Evolutionary conservation across 92 coral and sea anemone species (phyloP).

Genomic region (Heteractis magnifica): DNA sequence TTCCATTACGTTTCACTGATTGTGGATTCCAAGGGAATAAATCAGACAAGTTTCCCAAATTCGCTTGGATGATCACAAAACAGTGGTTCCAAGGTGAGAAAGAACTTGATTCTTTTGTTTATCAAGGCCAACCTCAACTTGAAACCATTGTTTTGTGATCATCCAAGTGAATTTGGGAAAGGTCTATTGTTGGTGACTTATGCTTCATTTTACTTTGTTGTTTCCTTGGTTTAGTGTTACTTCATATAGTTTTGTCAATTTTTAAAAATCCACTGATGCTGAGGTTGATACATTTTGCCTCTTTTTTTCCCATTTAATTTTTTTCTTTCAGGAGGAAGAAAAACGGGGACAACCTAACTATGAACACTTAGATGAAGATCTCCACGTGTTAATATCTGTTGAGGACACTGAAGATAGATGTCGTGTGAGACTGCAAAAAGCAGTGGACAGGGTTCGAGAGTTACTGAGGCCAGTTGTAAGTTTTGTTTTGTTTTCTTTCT

Average conservation of each 20-base stretch:
- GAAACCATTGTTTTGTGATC: too few relatives aligned
- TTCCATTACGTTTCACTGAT: too few relatives aligned
- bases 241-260: not conserved
- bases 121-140: too few relatives aligned
- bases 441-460: slow-evolving; percentile 77
- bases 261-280: not conserved
- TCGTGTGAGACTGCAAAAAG: slow-evolving; percentile 72
- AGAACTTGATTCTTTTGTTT: too few relatives aligned
- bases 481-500: not conserved
- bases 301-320: not conserved
- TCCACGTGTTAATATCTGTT: slow-evolving; percentile 85
- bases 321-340: slow-evolving; percentile 78
- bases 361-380: slow-evolving; percentile 94
- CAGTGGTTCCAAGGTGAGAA: too few relatives aligned
- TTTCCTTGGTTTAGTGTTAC: too few relatives aligned
- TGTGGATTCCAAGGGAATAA: too few relatives aligned
- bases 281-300: not conserved
- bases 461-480: slow-evolving; percentile 91
- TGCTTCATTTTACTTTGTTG: not conserved
- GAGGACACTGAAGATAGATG: slow-evolving; percentile 98
- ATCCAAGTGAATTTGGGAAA: too few relatives aligned
- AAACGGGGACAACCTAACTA: slow-evolving; percentile 96
- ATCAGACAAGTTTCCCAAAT: too few relatives aligned
- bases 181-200: too few relatives aligned
- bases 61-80: too few relatives aligned